Evolutionary conservation across 2,888 invertebrate genomes (phyloP).

Genomic region (Conchocele bisecta): DNA sequence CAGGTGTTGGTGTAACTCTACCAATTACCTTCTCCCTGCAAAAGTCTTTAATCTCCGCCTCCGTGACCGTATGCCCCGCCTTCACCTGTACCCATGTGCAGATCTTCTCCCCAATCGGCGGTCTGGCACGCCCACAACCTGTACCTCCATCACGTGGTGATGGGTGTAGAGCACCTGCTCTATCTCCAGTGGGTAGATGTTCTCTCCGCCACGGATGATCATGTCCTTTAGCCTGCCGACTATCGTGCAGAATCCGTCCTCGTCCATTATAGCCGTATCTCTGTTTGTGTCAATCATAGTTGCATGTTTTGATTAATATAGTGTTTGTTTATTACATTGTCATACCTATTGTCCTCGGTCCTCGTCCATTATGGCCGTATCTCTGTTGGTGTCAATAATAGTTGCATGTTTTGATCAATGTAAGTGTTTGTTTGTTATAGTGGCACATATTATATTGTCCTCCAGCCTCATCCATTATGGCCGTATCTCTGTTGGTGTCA

Average conservation of each 20-base stretch:
- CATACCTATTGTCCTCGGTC: too few relatives aligned
- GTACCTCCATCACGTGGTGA: conserved; percentile 89
- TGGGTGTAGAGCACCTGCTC: conserved; percentile 90
- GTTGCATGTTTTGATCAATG: too few relatives aligned
- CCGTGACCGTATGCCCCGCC: conserved; percentile 84
- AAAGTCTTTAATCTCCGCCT: conserved; percentile 86
- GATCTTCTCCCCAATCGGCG: conserved; percentile 88
- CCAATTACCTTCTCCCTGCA: conserved; percentile 87
- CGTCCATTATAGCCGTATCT: conserved; percentile 88
- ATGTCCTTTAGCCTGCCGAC: conserved; percentile 91
- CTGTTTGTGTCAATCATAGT: too few relatives aligned
- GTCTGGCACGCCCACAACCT: conserved; percentile 89
- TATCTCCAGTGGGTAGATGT: conserved; percentile 91
- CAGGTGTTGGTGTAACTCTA: too few relatives aligned
- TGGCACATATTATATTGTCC: too few relatives aligned
- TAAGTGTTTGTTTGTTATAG: too few relatives aligned
- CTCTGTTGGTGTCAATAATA: too few relatives aligned
- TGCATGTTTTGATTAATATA: too few relatives aligned
- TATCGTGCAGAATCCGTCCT: conserved; percentile 88
- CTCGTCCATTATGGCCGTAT: too few relatives aligned
- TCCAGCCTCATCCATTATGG: too few relatives aligned
- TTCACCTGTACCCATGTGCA: conserved; percentile 86
- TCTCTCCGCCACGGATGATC: conserved; percentile 92
- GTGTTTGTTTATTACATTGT: too few relatives aligned
- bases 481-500: too few relatives aligned